Conservation (phyloP, 2,888 invertebrate species). For the Cryptocephalus moraei region DNA sequence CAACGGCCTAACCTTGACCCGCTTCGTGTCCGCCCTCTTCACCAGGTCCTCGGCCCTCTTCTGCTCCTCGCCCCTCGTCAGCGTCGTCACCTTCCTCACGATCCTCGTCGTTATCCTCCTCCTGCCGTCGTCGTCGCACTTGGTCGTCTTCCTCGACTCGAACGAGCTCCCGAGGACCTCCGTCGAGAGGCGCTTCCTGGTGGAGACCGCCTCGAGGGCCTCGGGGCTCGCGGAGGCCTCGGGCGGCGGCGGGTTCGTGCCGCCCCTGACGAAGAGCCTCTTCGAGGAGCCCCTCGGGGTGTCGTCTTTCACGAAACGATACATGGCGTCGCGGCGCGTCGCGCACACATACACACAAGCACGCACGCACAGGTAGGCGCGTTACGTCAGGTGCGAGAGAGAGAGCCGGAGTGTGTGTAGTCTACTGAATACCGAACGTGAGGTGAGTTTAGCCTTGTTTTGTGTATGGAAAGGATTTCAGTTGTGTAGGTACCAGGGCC, state of each 20-base stretch:
- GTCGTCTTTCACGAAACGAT: slow-evolving; percentile 67
- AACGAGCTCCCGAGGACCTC: slow-evolving; percentile 77
- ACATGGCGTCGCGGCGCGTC: slow-evolving; percentile 44
- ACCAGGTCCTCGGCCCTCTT: slow-evolving; percentile 60
- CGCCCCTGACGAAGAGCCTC: slow-evolving; percentile 68
- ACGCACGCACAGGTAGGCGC: slow-evolving; percentile 23
- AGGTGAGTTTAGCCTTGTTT: slow-evolving; percentile 24
- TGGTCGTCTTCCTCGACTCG: slow-evolving; percentile 75
- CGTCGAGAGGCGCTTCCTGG: slow-evolving; percentile 72
- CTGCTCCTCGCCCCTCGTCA: slow-evolving; percentile 78
- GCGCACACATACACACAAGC: not conserved
- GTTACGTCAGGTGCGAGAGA: slow-evolving; percentile 33
- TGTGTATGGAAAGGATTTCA: slow-evolving; percentile 13
- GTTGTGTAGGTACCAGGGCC: slow-evolving; percentile 30
- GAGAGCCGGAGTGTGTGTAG: slow-evolving; percentile 26
- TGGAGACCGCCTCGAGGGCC: slow-evolving; percentile 59
- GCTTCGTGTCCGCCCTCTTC: slow-evolving; percentile 55
- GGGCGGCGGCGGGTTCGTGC: slow-evolving; percentile 29
- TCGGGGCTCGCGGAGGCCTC: slow-evolving; percentile 15
- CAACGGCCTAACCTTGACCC: slow-evolving; percentile 59
- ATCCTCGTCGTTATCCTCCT: slow-evolving; percentile 78
- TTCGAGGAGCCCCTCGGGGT: slow-evolving; percentile 39
- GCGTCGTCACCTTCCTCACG: slow-evolving; percentile 77
- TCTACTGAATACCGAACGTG: slow-evolving; percentile 25
- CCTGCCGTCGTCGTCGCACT: slow-evolving; percentile 67